Evolutionary conservation across 2,113 vertebrate species (phyloP), one percentile per base, ranked within the genome.

Genomic region (Leptobrachium leishanense): DNA sequence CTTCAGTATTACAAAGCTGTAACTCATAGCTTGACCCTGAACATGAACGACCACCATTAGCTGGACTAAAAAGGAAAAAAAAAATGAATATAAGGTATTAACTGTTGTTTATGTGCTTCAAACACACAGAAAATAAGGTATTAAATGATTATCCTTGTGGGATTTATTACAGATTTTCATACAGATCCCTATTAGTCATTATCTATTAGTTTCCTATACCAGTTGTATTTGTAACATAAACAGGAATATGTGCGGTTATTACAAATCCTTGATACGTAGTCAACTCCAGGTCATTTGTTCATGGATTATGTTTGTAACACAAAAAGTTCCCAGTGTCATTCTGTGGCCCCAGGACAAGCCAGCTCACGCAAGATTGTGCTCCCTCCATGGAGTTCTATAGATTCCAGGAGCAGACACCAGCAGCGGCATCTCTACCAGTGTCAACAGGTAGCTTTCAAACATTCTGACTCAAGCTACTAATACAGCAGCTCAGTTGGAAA

Each of bases 31-130:
- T 94, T 0, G 93, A 89, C 10, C 97, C 97, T 0, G 93, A 69
- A 11, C 98, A 99, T 0, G 91, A 90, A 65, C 93, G 95, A 53
- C 98, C 98, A 44, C 96, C 96, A 0, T 99, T 98, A 80, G 94
- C 93, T 0, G 98, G 97, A 77, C 98, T 99, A 86, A 0, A 5
- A 57, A 65, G 63, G 44, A 73, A n/a, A 43, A 84, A 65, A 78
- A 70, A 80, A 72, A 74, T 12, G 4, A 41, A 4, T 0, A 1
- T 12, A 81, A 2, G 62, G 0, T 6, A 15, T 65, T 65, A 39
- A 1, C 7, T 65, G 20, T 10, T 39, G 5, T 4, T 7, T 65
- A 39, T 15, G n/a, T 63, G 50, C 50, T 54, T 54, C 12, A 54
- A 54, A 54, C 12, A 11, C 12, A 54, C 6, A 54, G 6, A 54